A percentile compares a stretch with the other conserved stretches of the same genome.
These are phyloP conservation scores for Amblyteles armatorius DNA, from an alignment of 2,888 invertebrate species.

Conservation along the genomic window DNA sequence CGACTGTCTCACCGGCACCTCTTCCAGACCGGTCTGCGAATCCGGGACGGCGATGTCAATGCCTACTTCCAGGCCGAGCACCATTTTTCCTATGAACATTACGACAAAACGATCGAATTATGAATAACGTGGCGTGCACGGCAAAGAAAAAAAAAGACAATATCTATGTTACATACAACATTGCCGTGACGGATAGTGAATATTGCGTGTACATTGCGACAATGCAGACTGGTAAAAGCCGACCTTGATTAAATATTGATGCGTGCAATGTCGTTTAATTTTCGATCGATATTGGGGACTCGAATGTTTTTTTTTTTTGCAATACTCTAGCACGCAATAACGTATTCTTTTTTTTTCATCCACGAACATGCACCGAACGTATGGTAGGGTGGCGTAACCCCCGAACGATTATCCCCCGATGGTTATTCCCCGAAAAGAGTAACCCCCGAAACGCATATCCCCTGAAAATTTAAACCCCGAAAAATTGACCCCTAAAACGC, in stretches of 20 bases:
- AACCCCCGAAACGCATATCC: too few species aligned
- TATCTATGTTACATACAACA: neutral
- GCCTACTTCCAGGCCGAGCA: slow-evolving; percentile 85
- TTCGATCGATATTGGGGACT: neutral
- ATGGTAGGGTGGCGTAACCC: too few species aligned
- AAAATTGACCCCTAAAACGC: too few species aligned
- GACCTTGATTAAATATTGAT: slow-evolving; percentile 1
- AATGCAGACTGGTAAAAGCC: neutral
- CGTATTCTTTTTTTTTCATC: neutral
- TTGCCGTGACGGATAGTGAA: neutral
- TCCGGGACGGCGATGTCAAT: slow-evolving; percentile 77
- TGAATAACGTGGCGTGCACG: slow-evolving; percentile 2
- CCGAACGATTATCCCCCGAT: too few species aligned
- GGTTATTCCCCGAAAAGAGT: too few species aligned
- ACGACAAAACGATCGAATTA: neutral
- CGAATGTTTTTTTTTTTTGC: neutral
- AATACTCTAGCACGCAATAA: neutral
- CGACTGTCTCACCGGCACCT: slow-evolving; percentile 90
- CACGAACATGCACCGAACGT: neutral
- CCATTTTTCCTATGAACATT: slow-evolving; percentile 80
- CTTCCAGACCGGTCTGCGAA: slow-evolving; percentile 76
- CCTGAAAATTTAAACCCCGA: too few species aligned
- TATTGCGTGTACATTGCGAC: neutral
- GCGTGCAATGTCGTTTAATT: neutral
- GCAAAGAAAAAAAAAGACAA: slow-evolving; percentile 4